phyloP scores from a whole-genome alignment of 2,888 invertebrate species.

The Ctena decussata region DNA sequence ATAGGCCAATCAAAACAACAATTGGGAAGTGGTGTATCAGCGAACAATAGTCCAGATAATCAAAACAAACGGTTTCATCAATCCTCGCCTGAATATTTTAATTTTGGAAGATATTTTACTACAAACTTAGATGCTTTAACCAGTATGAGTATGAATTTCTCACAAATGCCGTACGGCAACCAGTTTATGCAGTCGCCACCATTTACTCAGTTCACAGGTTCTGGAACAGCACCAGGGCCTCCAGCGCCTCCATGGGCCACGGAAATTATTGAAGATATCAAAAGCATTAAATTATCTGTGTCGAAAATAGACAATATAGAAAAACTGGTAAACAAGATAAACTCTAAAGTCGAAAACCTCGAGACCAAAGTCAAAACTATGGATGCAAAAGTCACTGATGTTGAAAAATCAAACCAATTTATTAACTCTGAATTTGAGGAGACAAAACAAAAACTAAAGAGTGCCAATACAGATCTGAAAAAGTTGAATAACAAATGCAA shows the following conservation, averaged over 20 bases:
- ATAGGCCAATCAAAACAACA: too few relatives aligned
- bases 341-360: neutral
- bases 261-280: slow-evolving; percentile 18
- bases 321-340: slow-evolving; percentile 5
- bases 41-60: too few relatives aligned
- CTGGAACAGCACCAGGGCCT: neutral
- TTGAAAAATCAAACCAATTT: neutral
- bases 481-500: slow-evolving; percentile 7
- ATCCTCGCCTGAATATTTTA: neutral
- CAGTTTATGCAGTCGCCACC: neutral
- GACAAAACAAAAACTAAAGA: slow-evolving; percentile 6
- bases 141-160: neutral
- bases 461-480: neutral
- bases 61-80: slow-evolving; percentile 1
- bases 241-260: slow-evolving; percentile 3
- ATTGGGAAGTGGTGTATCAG: neutral
- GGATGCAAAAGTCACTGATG: neutral
- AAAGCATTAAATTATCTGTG: neutral
- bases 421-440: neutral
- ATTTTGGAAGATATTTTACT: neutral
- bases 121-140: neutral
- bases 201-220: neutral
- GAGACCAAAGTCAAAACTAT: neutral
- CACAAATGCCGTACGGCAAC: neutral
- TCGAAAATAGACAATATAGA: slow-evolving; percentile 5